phyloP scores from a whole-genome alignment of 2,113 vertebrate genomes.

The Megalops atlanticus region DNA sequence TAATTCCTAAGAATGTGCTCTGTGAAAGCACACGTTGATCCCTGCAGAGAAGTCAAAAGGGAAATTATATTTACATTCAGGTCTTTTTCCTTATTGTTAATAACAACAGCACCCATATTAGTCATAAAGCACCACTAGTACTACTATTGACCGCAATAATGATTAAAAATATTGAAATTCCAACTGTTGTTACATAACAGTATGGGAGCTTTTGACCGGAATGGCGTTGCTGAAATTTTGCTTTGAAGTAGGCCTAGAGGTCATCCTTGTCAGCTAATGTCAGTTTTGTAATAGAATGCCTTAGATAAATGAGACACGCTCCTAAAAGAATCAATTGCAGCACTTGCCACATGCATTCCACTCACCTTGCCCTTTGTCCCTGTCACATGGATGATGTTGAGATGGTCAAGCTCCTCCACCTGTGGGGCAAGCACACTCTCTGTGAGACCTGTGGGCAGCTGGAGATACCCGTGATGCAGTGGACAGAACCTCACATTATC shows the following conservation, averaged over 20 bases:
- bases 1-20: conserved; percentile 85
- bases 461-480: no score
- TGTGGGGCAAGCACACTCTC: conserved; percentile 50
- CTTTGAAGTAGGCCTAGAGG: no score
- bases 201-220: no score
- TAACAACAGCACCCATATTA: neutral
- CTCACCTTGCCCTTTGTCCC: conserved; percentile 97
- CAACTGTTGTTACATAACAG: no score
- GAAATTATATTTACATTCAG: neutral
- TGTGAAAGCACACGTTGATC: conserved; percentile 88
- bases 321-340: neutral
- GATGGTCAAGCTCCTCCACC: conserved; percentile 85
- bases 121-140: no score
- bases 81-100: neutral
- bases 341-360: neutral
- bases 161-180: no score
- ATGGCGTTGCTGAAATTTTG: no score
- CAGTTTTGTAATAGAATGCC: neutral
- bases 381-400: conserved; percentile 93
- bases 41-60: conserved; percentile 62
- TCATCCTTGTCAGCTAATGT: no score
- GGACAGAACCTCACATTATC: no score
- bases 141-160: no score
- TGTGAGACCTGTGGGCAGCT: neutral
- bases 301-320: no score